Evolutionary conservation across 2,888 invertebrate species (phyloP), one percentile per base, ranked within the genome.

Genomic region (Thysanoteuthis rhombus): DNA sequence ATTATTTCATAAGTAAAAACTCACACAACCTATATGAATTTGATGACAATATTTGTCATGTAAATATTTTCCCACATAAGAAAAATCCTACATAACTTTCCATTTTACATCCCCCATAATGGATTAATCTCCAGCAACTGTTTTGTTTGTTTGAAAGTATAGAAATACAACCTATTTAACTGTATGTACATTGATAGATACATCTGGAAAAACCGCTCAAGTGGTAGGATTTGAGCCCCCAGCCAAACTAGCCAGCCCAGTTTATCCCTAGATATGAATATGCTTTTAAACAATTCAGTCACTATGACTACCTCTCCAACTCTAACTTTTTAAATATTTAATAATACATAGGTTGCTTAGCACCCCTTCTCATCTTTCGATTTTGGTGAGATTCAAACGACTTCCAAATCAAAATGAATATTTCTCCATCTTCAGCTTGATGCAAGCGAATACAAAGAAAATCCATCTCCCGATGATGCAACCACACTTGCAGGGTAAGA

Each of bases 351-450:
- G 52, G 52, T 22, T 52, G 25, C 52, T 52, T 16, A 75, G 75
- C n/a, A n/a, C 10, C 75, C n/a, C 22, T 47, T 52, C 6, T 52
- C 52, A 52, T 52, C 52, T 52, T 52, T 52, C 52, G 25, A 12
- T n/a, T 75, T 36, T 12, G 36, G 36, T 75, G 75, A 75, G 32
- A 75, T 75, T 75, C 12, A 75, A 75, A 75, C 10, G 4, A n/a
- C n/a, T 75, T 75, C 75, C 75, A 75, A 75, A 91, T 38, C 38
- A 40, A 91, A 42, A 39, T 28, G 0, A 40, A 39, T 91, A 42
- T 45, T 42, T 45, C 39, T 42, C 91, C 91, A 10, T 91, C 42
- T 38, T 93, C 93, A 93, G 93, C 52, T 93, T 93, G 93, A 93
- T 52, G 47, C 52, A 36, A 93, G 93, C 39, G 93, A 93, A 58